Evolutionary conservation across 92 coral and sea anemone species (phyloP).

Genomic region (Umimayanthus chanpuru): DNA sequence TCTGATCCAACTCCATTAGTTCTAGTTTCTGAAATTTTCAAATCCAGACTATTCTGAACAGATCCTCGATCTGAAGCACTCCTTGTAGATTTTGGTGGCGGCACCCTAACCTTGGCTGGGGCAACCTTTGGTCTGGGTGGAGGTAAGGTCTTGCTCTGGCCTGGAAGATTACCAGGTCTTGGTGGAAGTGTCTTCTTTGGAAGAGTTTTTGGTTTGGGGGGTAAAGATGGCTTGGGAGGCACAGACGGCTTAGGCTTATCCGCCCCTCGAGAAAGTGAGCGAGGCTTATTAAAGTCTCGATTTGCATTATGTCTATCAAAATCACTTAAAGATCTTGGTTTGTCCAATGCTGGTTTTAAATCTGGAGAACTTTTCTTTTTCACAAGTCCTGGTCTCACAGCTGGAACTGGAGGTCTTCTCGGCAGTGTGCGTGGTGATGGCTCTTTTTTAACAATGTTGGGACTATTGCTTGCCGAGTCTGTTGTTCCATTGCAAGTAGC

Average conservation of each 20-base stretch:
- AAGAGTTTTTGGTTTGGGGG: slow-evolving; percentile 10
- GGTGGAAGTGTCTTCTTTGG: slow-evolving; percentile 19
- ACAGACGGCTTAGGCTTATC: slow-evolving; percentile 18
- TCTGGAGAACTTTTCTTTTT: background rate
- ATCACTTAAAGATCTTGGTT: slow-evolving; percentile 38
- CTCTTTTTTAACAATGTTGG: background rate
- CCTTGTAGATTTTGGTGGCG: slow-evolving; percentile 15
- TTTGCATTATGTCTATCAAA: background rate
- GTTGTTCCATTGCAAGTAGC: slow-evolving; percentile 5
- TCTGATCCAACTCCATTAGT: background rate
- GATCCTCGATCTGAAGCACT: background rate
- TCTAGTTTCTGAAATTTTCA: slow-evolving; percentile 4
- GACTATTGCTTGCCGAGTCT: slow-evolving; percentile 1
- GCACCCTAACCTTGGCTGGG: background rate
- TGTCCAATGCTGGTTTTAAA: background rate
- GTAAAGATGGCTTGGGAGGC: slow-evolving; percentile 2
- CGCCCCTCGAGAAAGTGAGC: background rate
- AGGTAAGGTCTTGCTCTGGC: slow-evolving; percentile 7
- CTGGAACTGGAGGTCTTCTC: slow-evolving; percentile 19
- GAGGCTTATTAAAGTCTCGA: background rate
- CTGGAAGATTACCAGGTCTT: background rate
- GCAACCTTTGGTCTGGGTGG: background rate
- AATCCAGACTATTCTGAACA: background rate
- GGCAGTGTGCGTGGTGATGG: slow-evolving; percentile 9
- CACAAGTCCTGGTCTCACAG: slow-evolving; percentile 6